Percentiles rank a stretch among this genome's conserved stretches.
These are phyloP conservation scores for Opisthocomus hoazin DNA, from an alignment of 2,113 vertebrate genomes.

Conservation along the genomic window DNA sequence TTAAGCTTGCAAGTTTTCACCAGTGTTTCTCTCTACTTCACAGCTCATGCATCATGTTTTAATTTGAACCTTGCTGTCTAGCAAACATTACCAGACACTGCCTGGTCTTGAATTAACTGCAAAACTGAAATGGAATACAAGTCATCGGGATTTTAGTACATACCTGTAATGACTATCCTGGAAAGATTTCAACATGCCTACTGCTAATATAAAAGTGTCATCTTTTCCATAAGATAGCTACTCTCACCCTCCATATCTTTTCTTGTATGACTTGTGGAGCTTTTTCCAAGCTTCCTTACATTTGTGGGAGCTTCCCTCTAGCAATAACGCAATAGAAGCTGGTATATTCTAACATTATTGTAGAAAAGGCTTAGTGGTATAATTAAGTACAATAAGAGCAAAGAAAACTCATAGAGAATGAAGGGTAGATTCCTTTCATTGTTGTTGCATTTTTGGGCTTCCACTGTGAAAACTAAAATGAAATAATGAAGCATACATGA, in stretches of 20 bases:
- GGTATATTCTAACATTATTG: neutral
- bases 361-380: neutral
- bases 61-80: neutral
- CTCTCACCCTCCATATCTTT: neutral
- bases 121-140: neutral
- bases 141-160: neutral
- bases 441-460: neutral
- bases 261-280: neutral
- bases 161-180: neutral
- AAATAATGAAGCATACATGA: neutral
- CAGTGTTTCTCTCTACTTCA: neutral
- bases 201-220: neutral
- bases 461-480: neutral
- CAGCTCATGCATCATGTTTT: neutral
- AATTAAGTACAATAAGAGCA: neutral
- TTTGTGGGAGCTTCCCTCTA: neutral
- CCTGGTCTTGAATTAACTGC: neutral
- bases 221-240: neutral
- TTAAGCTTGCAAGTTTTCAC: neutral
- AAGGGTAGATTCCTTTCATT: neutral
- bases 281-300: neutral
- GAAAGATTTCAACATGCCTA: neutral
- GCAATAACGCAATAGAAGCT: neutral
- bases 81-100: neutral
- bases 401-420: neutral